phyloP scores from a whole-genome alignment of 2,888 invertebrate species.

The Polietes domitor region DNA sequence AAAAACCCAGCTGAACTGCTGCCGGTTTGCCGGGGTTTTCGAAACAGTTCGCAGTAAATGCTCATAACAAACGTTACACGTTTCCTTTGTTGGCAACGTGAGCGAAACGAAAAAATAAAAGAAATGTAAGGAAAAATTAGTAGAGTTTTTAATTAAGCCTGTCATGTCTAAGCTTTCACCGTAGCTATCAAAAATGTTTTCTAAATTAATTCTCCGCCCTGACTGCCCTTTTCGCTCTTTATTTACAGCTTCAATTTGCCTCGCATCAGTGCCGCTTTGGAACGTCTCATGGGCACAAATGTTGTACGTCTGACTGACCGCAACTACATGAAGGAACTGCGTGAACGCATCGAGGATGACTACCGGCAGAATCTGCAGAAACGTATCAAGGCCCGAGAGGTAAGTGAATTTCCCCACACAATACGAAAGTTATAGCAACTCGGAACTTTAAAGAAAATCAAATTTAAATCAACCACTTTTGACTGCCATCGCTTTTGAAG shows the following conservation, averaged over 20 bases:
- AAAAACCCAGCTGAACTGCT: too few species aligned
- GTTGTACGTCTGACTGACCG: slow-evolving; percentile 85
- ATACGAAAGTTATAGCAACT: too few species aligned
- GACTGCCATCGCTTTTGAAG: not conserved
- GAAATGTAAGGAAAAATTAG: not conserved
- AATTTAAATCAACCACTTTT: slow-evolving; percentile 7
- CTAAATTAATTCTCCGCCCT: too few species aligned
- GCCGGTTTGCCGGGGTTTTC: slow-evolving; percentile 2
- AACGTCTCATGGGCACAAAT: slow-evolving; percentile 81
- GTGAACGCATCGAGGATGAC: slow-evolving; percentile 83
- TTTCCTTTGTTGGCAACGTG: not conserved
- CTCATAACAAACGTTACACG: slow-evolving; percentile 36
- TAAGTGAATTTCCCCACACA: too few species aligned
- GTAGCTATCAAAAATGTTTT: not conserved
- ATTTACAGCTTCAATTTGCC: slow-evolving; percentile 80
- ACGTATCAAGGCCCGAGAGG: slow-evolving; percentile 83
- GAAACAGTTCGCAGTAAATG: slow-evolving; percentile 41
- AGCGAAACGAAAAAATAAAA: not conserved
- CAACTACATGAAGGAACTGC: slow-evolving; percentile 84
- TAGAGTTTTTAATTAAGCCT: not conserved
- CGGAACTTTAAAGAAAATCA: not conserved
- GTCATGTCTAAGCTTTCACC: too few species aligned
- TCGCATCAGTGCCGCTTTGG: slow-evolving; percentile 79
- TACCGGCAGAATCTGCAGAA: slow-evolving; percentile 83
- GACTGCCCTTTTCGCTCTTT: not conserved